These are phyloP conservation scores for Caenorhabditis briggsae DNA, from an alignment of 1,140 invertebrate genomes.

Conservation along the genomic window DNA sequence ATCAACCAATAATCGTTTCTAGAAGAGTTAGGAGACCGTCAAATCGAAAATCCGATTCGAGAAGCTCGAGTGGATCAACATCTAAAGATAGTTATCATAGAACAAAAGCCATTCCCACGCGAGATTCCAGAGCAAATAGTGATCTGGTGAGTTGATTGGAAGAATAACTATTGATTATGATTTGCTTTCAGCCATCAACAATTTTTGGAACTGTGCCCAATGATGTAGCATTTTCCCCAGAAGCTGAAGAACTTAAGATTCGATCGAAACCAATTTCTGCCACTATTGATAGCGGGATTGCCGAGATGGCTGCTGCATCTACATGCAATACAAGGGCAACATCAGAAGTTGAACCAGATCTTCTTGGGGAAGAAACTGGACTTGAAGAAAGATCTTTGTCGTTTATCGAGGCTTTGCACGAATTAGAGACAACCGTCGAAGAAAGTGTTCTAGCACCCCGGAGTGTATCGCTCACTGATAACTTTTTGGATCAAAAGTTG, in stretches of 20 bases:
- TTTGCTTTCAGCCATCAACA: constrained; percentile 3
- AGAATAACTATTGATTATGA: not conserved
- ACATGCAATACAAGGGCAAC: not conserved
- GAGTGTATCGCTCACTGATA: constrained; percentile 24
- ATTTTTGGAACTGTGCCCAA: constrained; percentile 35
- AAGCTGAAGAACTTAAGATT: not conserved
- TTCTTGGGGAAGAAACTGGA: not conserved
- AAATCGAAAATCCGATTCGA: constrained; percentile 3
- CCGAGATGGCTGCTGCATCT: constrained; percentile 2
- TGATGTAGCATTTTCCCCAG: constrained; percentile 36
- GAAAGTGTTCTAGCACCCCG: constrained; percentile 3
- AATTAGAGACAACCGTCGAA: not conserved
- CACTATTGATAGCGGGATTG: constrained; percentile 29
- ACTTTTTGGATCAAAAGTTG: not conserved
- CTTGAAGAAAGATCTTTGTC: constrained; percentile 11
- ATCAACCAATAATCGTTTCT: constrained; percentile 2
- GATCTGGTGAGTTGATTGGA: constrained; percentile 1
- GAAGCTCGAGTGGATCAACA: constrained; percentile 7
- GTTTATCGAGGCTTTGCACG: constrained; percentile 30
- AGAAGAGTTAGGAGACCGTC: constrained; percentile 17
- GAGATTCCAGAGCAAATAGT: constrained; percentile 35
- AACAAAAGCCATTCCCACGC: not conserved
- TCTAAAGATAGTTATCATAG: not conserved
- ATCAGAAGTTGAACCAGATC: constrained; percentile 14
- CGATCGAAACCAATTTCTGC: constrained; percentile 25